Evolutionary conservation across 2,113 vertebrate genomes (phyloP).

Genomic region (Hydrochoerus hydrochaeris): DNA sequence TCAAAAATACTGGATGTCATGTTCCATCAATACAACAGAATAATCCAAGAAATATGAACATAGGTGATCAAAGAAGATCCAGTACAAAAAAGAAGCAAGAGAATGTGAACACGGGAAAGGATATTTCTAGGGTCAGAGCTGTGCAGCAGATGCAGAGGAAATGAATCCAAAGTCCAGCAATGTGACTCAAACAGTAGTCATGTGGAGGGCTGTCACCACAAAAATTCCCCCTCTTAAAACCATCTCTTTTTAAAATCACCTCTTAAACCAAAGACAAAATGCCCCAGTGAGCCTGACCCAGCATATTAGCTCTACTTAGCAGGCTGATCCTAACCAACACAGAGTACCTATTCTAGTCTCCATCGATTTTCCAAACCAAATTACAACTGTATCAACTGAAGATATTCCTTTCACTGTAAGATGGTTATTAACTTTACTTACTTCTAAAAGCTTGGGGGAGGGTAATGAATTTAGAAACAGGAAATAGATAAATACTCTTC

Average conservation of each 20-base stretch:
- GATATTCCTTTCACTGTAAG: too few relatives aligned
- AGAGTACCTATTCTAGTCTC: not conserved
- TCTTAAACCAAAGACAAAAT: not conserved
- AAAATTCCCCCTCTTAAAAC: not conserved
- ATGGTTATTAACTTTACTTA: too few relatives aligned
- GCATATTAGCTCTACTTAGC: not conserved
- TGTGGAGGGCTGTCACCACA: not conserved
- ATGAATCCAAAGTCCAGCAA: not conserved
- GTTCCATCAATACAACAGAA: not conserved
- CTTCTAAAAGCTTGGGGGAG: not conserved
- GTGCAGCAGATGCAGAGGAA: too few relatives aligned
- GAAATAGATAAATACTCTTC: fast-evolving
- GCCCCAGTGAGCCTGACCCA: not conserved
- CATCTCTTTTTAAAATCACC: not conserved
- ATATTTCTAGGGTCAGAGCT: too few relatives aligned
- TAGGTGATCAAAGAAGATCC: fast-evolving
- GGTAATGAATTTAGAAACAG: not conserved
- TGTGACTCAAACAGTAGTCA: not conserved
- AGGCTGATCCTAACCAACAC: not conserved
- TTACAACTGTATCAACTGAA: not conserved
- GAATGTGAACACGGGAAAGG: not conserved
- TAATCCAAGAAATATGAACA: not conserved
- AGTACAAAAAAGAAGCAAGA: not conserved
- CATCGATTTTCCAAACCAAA: not conserved
- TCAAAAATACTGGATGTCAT: not conserved